These are phyloP conservation scores for Sweltsa coloradensis DNA, from an alignment of 1,140 invertebrate species.

Conservation along the genomic window DNA sequence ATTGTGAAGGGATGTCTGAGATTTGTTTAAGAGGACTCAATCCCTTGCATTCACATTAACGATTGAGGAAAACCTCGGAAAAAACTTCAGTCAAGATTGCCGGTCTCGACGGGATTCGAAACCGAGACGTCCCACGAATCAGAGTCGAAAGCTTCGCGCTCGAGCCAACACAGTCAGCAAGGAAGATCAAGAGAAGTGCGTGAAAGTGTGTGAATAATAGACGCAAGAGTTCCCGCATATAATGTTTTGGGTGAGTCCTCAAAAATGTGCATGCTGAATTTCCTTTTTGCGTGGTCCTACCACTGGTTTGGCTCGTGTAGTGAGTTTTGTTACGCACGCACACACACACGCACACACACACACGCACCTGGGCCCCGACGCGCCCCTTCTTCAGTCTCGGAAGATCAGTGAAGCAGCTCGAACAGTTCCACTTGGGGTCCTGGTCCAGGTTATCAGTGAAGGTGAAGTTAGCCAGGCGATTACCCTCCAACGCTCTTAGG, in stretches of 20 bases:
- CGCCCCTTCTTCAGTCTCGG: constrained; percentile 37
- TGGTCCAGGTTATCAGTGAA: background rate
- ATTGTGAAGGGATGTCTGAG: no score
- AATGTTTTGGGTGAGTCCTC: background rate
- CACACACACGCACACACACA: no score
- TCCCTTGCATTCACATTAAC: no score
- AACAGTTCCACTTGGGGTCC: constrained; percentile 13
- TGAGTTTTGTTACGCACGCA: background rate
- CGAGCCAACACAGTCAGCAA: no score
- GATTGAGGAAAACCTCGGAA: no score
- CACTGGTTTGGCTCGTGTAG: constrained; percentile 1
- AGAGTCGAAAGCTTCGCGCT: no score
- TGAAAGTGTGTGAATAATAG: background rate
- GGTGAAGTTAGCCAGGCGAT: constrained; percentile 8
- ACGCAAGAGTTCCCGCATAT: background rate
- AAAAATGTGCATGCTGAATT: background rate
- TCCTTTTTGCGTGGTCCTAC: background rate
- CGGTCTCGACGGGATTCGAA: no score
- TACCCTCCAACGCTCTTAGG: background rate
- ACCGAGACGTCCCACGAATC: no score
- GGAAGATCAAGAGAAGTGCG: constrained; percentile 18
- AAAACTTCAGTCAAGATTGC: no score
- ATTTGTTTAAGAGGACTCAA: no score
- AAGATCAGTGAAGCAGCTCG: constrained; percentile 39
- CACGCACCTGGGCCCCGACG: constrained; percentile 45